A percentile compares a stretch with the other conserved stretches of the same genome.
phyloP scores from a whole-genome alignment of 2,797 vertebrate species.

The Oreortyx pictus region DNA sequence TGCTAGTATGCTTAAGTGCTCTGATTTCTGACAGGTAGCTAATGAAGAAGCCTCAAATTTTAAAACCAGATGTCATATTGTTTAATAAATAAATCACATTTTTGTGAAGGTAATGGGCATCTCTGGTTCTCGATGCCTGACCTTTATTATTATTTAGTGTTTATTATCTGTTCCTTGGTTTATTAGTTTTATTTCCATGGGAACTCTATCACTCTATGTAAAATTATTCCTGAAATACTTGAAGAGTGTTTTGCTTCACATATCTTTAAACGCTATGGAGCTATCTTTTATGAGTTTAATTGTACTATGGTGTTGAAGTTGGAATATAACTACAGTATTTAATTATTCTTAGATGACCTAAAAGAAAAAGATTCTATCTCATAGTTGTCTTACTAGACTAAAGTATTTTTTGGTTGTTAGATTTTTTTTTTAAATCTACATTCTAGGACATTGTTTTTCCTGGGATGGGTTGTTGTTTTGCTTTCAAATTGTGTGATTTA shows the following conservation, averaged over 20 bases:
- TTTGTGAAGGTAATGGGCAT: not conserved
- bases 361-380: not conserved
- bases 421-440: not conserved
- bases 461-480: not conserved
- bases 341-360: not conserved
- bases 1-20: rapidly evolving
- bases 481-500: not conserved
- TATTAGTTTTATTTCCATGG: not conserved
- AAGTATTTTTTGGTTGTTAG: rapidly evolving
- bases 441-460: not conserved
- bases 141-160: not conserved
- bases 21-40: not conserved
- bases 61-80: not conserved
- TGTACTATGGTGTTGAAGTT: not conserved
- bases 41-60: not conserved
- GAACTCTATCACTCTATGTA: not conserved
- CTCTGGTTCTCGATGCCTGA: not conserved
- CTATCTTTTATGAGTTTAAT: not conserved
- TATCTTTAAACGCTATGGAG: not conserved
- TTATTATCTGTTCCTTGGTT: not conserved
- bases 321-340: not conserved
- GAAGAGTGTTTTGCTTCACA: not conserved
- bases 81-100: not conserved
- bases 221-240: not conserved
- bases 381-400: not conserved